These are phyloP conservation scores for Aphyosemion australe DNA, from an alignment of 2,113 vertebrate species.

Conservation along the genomic window DNA sequence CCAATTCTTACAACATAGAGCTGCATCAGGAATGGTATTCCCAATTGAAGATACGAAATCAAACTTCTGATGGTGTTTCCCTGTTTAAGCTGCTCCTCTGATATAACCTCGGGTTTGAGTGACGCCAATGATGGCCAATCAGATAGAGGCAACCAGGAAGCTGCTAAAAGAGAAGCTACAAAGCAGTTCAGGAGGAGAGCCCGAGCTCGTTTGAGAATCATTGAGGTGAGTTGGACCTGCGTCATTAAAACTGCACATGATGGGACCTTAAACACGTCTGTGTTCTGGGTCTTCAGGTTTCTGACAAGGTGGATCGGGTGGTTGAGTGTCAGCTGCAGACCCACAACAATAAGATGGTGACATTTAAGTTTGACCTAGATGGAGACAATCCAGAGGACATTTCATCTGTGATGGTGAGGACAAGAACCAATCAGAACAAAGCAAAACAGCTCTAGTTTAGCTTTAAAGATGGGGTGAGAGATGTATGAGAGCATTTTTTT, in stretches of 20 bases:
- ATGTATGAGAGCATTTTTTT: too few relatives aligned
- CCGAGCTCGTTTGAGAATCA: conserved; percentile 88
- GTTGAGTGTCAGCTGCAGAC: conserved; percentile 97
- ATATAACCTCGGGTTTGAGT: conserved; percentile 88
- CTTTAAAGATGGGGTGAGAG: too few relatives aligned
- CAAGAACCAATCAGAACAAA: conserved; percentile 14
- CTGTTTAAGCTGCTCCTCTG: conserved; percentile 83
- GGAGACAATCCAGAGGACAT: conserved; percentile 96
- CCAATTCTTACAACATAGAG: too few relatives aligned
- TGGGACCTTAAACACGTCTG: background rate
- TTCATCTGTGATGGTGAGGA: conserved; percentile 89
- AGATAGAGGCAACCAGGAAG: conserved; percentile 69
- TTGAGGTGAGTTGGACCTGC: conserved; percentile 72
- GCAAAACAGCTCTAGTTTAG: too few relatives aligned
- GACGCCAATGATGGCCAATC: conserved; percentile 86
- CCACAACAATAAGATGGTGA: conserved; percentile 96
- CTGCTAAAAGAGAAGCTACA: conserved; percentile 53
- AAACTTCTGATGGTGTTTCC: background rate
- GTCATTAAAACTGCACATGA: too few relatives aligned
- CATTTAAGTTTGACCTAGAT: conserved; percentile 95
- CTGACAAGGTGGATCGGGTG: conserved; percentile 87
- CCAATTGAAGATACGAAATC: too few relatives aligned
- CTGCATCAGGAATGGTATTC: too few relatives aligned
- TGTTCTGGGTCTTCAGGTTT: conserved; percentile 71
- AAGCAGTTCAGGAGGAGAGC: conserved; percentile 84